A percentile compares a stretch with the other conserved stretches of the same genome.
phyloP scores from a whole-genome alignment of 2,113 vertebrate species.

The Excalfactoria chinensis region DNA sequence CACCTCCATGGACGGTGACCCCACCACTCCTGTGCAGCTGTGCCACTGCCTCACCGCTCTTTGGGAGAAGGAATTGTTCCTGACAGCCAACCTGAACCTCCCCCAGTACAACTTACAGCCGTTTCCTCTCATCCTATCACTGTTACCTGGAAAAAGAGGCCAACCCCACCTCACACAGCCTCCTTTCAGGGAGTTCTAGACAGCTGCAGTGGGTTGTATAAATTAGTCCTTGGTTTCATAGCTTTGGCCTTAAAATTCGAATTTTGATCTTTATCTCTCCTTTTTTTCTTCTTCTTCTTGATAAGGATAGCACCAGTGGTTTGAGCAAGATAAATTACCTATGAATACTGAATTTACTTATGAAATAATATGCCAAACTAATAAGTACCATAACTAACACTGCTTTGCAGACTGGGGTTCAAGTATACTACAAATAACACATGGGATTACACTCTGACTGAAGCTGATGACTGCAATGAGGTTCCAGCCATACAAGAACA shows the following conservation, averaged over 20 bases:
- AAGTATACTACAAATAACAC: background rate
- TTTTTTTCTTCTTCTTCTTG: background rate
- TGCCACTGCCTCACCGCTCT: too few relatives aligned
- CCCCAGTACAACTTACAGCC: too few relatives aligned
- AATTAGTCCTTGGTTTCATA: background rate
- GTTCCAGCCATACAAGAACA: conserved; percentile 29
- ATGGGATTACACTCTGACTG: background rate
- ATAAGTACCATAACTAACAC: background rate
- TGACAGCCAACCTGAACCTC: too few relatives aligned
- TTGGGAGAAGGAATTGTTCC: too few relatives aligned
- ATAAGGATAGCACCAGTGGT: background rate
- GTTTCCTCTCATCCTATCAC: too few relatives aligned
- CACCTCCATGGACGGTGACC: too few relatives aligned
- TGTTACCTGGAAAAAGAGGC: too few relatives aligned
- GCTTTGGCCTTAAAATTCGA: background rate
- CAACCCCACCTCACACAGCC: too few relatives aligned
- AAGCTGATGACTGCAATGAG: background rate
- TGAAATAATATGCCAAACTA: background rate
- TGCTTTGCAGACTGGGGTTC: background rate
- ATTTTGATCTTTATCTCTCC: background rate
- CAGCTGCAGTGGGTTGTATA: too few relatives aligned
- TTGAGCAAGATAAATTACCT: background rate
- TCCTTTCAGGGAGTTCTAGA: too few relatives aligned
- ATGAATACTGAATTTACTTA: background rate
- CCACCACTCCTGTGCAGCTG: too few relatives aligned